Evolutionary conservation across 2,113 vertebrate species (phyloP).

Genomic region (Thalassarche chlororhynchos): DNA sequence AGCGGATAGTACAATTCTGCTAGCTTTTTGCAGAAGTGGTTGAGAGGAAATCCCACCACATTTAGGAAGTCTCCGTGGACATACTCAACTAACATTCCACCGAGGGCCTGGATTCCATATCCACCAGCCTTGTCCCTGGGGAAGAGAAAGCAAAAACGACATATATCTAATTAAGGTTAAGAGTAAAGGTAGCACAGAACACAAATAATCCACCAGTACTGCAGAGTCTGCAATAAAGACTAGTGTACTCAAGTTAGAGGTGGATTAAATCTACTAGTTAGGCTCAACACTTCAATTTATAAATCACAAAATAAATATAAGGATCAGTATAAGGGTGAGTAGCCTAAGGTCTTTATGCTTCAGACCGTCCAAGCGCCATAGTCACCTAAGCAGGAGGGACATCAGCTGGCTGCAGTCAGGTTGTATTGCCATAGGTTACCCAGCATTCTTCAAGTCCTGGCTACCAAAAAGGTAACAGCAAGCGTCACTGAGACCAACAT

Average conservation of each 20-base stretch:
- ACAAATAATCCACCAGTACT: neutral
- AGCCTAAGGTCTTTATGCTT: neutral
- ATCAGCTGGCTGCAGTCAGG: neutral
- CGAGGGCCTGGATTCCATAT: slow-evolving; percentile 95
- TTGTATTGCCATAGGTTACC: neutral
- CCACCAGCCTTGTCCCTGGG: slow-evolving; percentile 96
- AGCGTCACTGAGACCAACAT: neutral
- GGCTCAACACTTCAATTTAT: neutral
- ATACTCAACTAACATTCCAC: slow-evolving; percentile 92
- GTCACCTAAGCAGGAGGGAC: neutral
- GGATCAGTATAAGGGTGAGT: neutral
- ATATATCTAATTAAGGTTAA: neutral
- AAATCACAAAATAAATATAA: neutral
- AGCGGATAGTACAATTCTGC: slow-evolving; percentile 72
- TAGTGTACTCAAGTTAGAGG: neutral
- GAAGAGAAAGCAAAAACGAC: neutral
- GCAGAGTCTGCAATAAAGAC: neutral
- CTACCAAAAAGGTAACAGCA: neutral
- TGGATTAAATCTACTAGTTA: neutral
- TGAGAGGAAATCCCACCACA: slow-evolving; percentile 94
- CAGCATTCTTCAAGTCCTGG: neutral
- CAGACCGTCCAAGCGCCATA: neutral
- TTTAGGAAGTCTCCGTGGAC: slow-evolving; percentile 92
- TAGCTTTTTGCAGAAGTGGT: slow-evolving; percentile 92
- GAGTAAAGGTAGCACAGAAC: neutral